These are phyloP conservation scores for Tipula vernalis DNA, from an alignment of 2,888 invertebrate species.

Conservation along the genomic window DNA sequence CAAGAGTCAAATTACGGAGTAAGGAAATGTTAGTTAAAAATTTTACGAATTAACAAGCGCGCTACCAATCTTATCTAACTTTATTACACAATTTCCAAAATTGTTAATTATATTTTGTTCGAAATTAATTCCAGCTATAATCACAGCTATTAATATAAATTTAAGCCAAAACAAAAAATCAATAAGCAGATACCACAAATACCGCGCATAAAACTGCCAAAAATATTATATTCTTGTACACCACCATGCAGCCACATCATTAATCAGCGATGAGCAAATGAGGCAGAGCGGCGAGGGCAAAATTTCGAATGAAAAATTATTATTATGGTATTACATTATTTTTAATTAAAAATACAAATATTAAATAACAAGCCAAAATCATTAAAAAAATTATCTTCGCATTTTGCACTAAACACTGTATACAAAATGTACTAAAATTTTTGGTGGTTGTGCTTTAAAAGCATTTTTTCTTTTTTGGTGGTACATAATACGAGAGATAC, in stretches of 20 bases:
- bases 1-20: too few species aligned
- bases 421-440: background rate
- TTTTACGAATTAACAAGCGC: too few species aligned
- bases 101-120: background rate
- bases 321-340: conserved; percentile 4
- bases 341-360: background rate
- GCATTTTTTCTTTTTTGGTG: background rate
- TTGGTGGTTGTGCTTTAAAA: background rate
- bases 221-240: background rate
- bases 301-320: background rate
- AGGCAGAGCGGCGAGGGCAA: background rate
- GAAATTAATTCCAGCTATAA: background rate
- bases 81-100: background rate
- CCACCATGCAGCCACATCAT: background rate
- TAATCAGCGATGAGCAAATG: background rate
- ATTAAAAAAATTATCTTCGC: background rate
- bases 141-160: background rate
- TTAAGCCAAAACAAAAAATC: background rate
- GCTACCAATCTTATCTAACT: too few species aligned
- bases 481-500: background rate
- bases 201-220: background rate
- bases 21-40: too few species aligned
- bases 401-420: background rate
- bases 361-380: background rate
- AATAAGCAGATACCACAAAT: background rate